Evolutionary conservation across 2,888 invertebrate genomes (phyloP).

Genomic region (Synergus japonicus): DNA sequence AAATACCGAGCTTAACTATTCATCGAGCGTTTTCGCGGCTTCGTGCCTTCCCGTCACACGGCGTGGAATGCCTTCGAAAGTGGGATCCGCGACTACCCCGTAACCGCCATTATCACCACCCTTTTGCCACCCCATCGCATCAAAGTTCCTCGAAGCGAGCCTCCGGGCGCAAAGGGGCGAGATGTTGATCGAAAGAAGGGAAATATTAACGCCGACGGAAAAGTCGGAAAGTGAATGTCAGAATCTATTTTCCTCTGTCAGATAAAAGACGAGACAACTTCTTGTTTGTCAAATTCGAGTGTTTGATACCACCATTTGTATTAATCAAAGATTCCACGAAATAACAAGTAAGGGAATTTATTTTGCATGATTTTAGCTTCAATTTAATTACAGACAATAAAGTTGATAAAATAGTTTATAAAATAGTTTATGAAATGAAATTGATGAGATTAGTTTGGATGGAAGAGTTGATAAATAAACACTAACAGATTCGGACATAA

Average conservation of each 20-base stretch:
- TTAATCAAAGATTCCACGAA: not conserved
- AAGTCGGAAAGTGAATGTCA: slow-evolving; percentile 15
- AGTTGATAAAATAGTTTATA: too few species aligned
- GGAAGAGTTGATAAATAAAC: not conserved
- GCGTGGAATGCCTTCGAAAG: slow-evolving; percentile 62
- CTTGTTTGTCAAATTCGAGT: not conserved
- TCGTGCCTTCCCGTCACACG: slow-evolving; percentile 62
- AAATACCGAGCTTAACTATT: slow-evolving; percentile 64
- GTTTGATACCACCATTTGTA: not conserved
- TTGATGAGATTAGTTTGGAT: not conserved
- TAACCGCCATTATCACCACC: slow-evolving; percentile 63
- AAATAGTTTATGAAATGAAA: not conserved
- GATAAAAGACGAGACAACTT: not conserved
- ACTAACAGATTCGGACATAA: not conserved
- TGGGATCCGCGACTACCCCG: slow-evolving; percentile 55
- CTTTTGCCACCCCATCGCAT: slow-evolving; percentile 30
- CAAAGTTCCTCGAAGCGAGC: slow-evolving; percentile 28
- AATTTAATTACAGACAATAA: not conserved
- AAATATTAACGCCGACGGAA: slow-evolving; percentile 28
- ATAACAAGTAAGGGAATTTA: not conserved
- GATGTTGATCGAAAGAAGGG: slow-evolving; percentile 40
- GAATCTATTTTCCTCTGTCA: slow-evolving; percentile 17
- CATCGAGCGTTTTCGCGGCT: slow-evolving; percentile 67
- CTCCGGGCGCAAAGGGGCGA: slow-evolving; percentile 18
- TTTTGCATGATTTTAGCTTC: not conserved